Evolutionary conservation across 2,113 vertebrate species (phyloP).

Genomic region (cat (Felis catus)): DNA sequence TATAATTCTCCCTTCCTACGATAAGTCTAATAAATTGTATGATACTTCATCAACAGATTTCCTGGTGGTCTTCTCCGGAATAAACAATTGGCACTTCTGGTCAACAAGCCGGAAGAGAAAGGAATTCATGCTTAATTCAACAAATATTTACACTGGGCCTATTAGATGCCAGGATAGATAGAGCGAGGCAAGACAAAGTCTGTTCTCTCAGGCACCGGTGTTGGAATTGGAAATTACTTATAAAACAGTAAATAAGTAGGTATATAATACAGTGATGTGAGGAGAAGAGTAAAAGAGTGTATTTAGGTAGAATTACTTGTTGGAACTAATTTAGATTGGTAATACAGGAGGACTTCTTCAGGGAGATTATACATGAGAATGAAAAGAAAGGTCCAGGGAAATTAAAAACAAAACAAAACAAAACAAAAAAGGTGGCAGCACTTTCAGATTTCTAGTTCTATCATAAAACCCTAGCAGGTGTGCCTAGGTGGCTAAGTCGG

Average conservation of each 20-base stretch:
- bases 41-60: background rate
- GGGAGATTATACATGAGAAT: background rate
- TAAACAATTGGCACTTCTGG: background rate
- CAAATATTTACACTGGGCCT: background rate
- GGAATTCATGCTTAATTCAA: background rate
- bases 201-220: background rate
- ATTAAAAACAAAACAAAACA: too few relatives aligned
- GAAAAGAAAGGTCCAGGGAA: background rate
- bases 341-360: background rate
- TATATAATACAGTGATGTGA: background rate
- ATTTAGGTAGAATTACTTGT: background rate
- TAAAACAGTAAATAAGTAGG: background rate
- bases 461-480: background rate
- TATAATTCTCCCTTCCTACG: background rate
- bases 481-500: too few relatives aligned
- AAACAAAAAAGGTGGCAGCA: background rate
- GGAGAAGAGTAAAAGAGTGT: background rate
- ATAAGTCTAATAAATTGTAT: background rate
- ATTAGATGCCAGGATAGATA: fast-evolving
- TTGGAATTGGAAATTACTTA: background rate
- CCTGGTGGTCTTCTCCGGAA: background rate
- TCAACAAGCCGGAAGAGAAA: background rate
- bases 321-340: background rate
- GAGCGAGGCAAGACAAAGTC: background rate
- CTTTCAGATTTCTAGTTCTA: background rate